phyloP scores from a whole-genome alignment of 2,113 vertebrate species.

The Alaudala cheleensis region DNA sequence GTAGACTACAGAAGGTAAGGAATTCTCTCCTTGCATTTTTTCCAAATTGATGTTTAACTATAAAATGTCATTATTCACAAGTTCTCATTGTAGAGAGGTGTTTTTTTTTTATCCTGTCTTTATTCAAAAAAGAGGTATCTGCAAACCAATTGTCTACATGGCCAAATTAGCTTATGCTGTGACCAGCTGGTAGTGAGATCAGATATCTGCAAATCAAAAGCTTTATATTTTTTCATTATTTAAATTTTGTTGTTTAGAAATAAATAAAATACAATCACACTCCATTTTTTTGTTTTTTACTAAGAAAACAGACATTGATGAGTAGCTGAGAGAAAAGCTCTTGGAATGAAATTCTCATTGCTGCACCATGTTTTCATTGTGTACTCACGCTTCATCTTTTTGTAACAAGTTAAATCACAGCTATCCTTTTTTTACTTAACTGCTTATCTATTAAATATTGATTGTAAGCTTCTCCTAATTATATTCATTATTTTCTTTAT shows the following conservation, averaged over 20 bases:
- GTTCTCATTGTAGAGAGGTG: slow-evolving; percentile 6
- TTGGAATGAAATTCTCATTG: not conserved
- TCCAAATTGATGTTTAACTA: slow-evolving; percentile 42
- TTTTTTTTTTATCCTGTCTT: not conserved
- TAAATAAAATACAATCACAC: not conserved
- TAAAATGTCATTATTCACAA: slow-evolving; percentile 44
- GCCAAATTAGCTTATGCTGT: slow-evolving; percentile 19
- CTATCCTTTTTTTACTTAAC: not conserved
- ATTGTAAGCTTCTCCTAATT: not conserved
- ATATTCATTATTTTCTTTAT: not conserved
- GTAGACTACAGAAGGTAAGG: slow-evolving; percentile 82
- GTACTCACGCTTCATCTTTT: not conserved
- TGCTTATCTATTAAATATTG: not conserved
- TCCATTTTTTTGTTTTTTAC: not conserved
- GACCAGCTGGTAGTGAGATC: not conserved
- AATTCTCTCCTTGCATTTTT: slow-evolving; percentile 50
- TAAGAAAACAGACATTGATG: not conserved
- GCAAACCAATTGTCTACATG: slow-evolving; percentile 37
- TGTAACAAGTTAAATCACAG: not conserved
- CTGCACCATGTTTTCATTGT: not conserved
- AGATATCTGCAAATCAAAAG: not conserved
- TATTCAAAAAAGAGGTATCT: slow-evolving; percentile 3
- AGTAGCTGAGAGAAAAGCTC: not conserved
- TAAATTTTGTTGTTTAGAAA: slow-evolving; percentile 6
- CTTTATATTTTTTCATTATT: not conserved